Conservation (phyloP, 1,140 invertebrate genomes). For the Leguminivora glycinivorella region DNA sequence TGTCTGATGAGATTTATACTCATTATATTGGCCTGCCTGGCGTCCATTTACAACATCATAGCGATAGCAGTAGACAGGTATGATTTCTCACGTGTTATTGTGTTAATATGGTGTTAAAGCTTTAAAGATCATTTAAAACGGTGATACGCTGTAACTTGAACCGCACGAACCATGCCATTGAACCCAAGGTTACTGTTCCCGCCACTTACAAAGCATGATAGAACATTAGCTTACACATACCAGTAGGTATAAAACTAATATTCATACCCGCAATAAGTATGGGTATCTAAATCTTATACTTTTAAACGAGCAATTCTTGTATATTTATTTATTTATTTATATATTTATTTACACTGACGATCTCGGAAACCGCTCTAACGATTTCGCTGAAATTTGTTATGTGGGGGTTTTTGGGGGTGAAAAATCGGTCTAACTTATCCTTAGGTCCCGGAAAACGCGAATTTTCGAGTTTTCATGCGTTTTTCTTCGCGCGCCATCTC, state of each 20-base stretch:
- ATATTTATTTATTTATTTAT: too few species aligned
- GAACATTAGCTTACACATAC: not conserved
- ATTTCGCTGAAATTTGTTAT: too few species aligned
- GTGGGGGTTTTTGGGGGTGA: too few species aligned
- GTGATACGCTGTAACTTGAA: conserved; percentile 7
- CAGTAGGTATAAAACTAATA: not conserved
- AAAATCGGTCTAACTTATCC: too few species aligned
- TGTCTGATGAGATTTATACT: conserved; percentile 86
- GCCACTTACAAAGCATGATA: not conserved
- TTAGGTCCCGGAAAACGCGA: too few species aligned
- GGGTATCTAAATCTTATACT: not conserved
- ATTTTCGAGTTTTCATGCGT: too few species aligned
- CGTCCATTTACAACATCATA: conserved; percentile 89
- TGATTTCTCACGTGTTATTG: conserved; percentile 38
- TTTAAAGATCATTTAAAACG: conserved; percentile 5
- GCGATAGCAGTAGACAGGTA: conserved; percentile 89
- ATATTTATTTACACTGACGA: too few species aligned
- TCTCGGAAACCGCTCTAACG: too few species aligned
- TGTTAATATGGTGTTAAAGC: not conserved
- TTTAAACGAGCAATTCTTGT: too few species aligned
- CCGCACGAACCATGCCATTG: conserved; percentile 20
- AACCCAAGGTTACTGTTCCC: not conserved
- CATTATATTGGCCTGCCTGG: conserved; percentile 85
- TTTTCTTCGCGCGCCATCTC: too few species aligned
- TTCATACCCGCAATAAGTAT: not conserved